Evolutionary conservation across 2,113 vertebrate species (phyloP).

Genomic region (Ornithorhynchus anatinus): DNA sequence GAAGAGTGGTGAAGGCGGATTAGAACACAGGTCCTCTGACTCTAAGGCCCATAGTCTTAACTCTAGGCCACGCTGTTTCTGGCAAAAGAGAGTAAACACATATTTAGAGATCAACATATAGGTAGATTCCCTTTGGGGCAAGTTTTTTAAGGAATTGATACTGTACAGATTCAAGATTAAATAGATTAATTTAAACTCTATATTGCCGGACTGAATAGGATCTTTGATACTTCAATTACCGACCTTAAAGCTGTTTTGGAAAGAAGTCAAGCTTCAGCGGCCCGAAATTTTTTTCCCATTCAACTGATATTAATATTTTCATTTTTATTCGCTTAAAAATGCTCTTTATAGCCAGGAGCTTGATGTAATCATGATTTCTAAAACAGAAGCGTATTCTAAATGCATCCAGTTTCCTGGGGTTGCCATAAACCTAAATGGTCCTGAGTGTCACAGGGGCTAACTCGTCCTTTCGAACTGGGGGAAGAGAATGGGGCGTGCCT

Average conservation of each 20-base stretch:
- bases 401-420: background rate
- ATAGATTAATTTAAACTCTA: slow-evolving; percentile 7
- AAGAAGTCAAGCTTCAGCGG: slow-evolving; percentile 13
- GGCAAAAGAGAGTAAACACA: slow-evolving; percentile 26
- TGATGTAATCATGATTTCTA: background rate
- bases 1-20: too few species aligned
- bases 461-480: too few species aligned
- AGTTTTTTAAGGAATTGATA: slow-evolving; percentile 55
- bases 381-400: slow-evolving; percentile 3
- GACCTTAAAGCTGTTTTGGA: slow-evolving; percentile 15
- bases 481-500: too few species aligned
- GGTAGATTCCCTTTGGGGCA: slow-evolving; percentile 27
- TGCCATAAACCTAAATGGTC: background rate
- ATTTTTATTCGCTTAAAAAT: slow-evolving; percentile 13
- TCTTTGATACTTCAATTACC: slow-evolving; percentile 1
- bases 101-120: slow-evolving; percentile 30
- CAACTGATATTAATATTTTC: background rate
- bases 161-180: slow-evolving; percentile 20
- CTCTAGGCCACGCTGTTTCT: too few species aligned
- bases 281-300: background rate
- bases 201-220: slow-evolving; percentile 5
- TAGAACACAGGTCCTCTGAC: too few species aligned
- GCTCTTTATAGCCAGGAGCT: background rate
- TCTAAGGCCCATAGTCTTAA: too few species aligned
- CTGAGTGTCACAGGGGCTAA: too few species aligned